phyloP scores from a whole-genome alignment of 1,140 invertebrate species.

The Bemisia tabaci region DNA sequence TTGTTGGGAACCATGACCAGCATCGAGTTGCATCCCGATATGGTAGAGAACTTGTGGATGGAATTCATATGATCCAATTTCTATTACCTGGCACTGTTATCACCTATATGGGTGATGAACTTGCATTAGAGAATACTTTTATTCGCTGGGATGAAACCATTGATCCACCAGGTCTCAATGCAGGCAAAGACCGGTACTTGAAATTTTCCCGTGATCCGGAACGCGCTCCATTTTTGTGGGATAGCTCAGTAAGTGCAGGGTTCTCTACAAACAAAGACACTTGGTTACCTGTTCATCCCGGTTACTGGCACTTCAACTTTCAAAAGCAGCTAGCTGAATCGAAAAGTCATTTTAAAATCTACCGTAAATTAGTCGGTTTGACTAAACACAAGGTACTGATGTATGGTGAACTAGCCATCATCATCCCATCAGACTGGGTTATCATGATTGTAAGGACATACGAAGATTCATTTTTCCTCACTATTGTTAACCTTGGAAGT shows the following conservation, averaged over 20 bases:
- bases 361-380: conserved; percentile 1
- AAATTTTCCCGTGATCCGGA: conserved; percentile 42
- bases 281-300: conserved; percentile 48
- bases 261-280: conserved; percentile 42
- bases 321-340: conserved; percentile 3
- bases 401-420: conserved; percentile 6
- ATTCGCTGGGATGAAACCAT: conserved; percentile 12
- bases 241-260: conserved; percentile 40
- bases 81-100: conserved; percentile 51
- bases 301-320: conserved; percentile 37
- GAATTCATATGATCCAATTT: conserved; percentile 55
- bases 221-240: conserved; percentile 63
- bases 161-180: conserved; percentile 9
- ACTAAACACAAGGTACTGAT: not conserved
- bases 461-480: conserved; percentile 16
- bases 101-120: conserved; percentile 19
- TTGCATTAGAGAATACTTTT: conserved; percentile 12
- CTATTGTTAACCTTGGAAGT: conserved; percentile 15
- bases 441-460: conserved; percentile 8
- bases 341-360: conserved; percentile 11
- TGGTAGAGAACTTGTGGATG: conserved; percentile 45
- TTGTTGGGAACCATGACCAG: conserved; percentile 62
- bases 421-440: conserved; percentile 4
- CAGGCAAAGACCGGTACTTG: not conserved
- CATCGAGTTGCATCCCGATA: conserved; percentile 46